Evolutionary conservation across 2,888 invertebrate species (phyloP).

Genomic region (Synanthedon formicaeformis): DNA sequence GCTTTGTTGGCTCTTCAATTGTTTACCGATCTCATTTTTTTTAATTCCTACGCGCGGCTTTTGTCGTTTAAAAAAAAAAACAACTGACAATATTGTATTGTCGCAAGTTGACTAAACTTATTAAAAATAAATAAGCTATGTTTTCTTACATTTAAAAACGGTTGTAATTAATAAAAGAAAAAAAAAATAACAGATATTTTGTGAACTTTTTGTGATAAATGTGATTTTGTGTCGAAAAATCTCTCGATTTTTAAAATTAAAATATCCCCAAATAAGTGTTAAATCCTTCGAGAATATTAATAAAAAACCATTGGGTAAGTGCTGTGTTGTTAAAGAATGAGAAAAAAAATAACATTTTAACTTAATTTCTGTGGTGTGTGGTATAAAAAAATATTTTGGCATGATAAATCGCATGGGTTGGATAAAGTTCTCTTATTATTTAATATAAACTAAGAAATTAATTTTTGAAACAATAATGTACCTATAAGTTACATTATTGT

Average conservation of each 20-base stretch:
- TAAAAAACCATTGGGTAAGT: conserved; percentile 50
- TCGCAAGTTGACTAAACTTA: conserved; percentile 4
- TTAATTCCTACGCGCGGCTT: conserved; percentile 34
- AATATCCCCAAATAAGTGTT: conserved; percentile 15
- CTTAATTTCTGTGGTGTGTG: conserved; percentile 53
- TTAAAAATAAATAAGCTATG: no score
- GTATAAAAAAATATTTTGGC: conserved; percentile 36
- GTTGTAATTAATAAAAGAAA: conserved; percentile 8
- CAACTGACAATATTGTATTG: conserved; percentile 8
- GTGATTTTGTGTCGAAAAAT: conserved; percentile 14
- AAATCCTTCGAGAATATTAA: conserved; percentile 17
- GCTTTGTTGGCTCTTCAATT: conserved; percentile 65
- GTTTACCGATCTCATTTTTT: conserved; percentile 59
- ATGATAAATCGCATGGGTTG: conserved; percentile 57
- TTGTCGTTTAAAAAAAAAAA: conserved; percentile 19
- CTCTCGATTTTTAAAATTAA: conserved; percentile 4
- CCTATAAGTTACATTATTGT: no score
- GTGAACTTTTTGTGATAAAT: conserved; percentile 11
- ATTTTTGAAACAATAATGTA: conserved; percentile 2
- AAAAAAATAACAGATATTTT: conserved; percentile 2
- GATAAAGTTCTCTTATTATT: conserved; percentile 21
- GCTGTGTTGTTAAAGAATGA: conserved; percentile 41
- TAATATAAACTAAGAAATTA: neutral
- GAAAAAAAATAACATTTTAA: conserved; percentile 42
- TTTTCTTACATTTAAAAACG: neutral